phyloP scores from a whole-genome alignment of 2,888 invertebrate species.

The Bursaphelenchus okinawaensis region DNA sequence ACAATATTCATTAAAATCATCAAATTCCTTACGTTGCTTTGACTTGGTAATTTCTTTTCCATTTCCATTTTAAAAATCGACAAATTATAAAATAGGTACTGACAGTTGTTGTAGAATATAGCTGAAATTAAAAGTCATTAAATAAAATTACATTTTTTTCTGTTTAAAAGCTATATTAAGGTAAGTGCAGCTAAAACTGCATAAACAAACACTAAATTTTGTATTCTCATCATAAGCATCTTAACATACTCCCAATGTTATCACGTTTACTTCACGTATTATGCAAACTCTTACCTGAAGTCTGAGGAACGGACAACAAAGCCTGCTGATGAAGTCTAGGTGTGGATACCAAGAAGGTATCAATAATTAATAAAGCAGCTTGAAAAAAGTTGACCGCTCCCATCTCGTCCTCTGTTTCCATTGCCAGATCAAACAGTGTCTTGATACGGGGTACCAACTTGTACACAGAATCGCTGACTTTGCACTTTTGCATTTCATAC shows the following conservation, averaged over 20 bases:
- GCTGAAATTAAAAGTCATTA: conserved; percentile 24
- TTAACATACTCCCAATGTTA: no score
- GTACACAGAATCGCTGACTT: neutral
- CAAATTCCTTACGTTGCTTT: conserved; percentile 13
- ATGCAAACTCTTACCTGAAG: neutral
- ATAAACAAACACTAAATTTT: no score
- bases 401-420: conserved; percentile 33
- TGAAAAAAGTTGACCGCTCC: conserved; percentile 32
- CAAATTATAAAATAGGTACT: conserved; percentile 43
- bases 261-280: no score
- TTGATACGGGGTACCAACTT: neutral
- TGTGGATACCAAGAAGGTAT: conserved; percentile 40
- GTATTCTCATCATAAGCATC: no score
- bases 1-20: conserved; percentile 23
- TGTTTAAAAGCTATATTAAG: no score
- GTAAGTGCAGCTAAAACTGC: no score
- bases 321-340: conserved; percentile 40
- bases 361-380: conserved; percentile 46
- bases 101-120: conserved; percentile 52
- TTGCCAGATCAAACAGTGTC: conserved; percentile 31
- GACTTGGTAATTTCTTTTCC: conserved; percentile 9
- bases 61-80: neutral
- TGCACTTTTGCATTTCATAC: neutral
- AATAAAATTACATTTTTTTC: neutral
- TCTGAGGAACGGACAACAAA: conserved; percentile 43